These are phyloP conservation scores for Notarius lentiginosus DNA, from an alignment of 2,113 vertebrate species.

Conservation along the genomic window DNA sequence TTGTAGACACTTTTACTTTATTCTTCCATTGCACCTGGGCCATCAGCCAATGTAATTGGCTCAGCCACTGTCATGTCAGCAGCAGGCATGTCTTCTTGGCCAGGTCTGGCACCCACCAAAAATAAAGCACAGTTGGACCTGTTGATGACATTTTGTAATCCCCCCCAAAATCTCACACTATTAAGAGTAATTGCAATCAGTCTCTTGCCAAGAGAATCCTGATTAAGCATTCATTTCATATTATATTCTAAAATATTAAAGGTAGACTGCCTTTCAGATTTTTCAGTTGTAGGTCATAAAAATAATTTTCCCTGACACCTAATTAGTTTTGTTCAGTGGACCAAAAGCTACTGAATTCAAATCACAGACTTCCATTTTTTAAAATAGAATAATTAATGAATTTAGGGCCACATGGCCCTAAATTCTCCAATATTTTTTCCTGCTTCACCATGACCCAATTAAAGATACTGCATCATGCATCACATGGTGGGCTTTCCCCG, in stretches of 20 bases:
- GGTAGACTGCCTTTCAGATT: too few species aligned
- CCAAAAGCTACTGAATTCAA: too few species aligned
- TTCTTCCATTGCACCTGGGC: constrained; percentile 40
- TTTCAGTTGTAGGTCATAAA: too few species aligned
- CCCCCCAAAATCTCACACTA: neutral
- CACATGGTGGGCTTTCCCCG: too few species aligned
- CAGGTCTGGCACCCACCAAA: neutral
- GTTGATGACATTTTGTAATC: constrained; percentile 9
- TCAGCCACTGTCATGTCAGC: constrained; percentile 35
- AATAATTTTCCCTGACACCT: too few species aligned
- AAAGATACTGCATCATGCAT: too few species aligned
- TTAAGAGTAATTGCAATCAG: neutral
- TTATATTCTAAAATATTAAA: neutral
- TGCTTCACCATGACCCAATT: too few species aligned
- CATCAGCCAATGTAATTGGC: constrained; percentile 17
- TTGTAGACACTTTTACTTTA: neutral
- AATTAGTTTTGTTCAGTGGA: too few species aligned
- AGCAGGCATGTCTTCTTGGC: constrained; percentile 25
- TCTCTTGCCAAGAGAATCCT: neutral
- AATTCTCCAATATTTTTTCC: too few species aligned
- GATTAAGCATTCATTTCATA: neutral
- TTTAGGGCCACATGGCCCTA: too few species aligned
- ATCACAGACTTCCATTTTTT: too few species aligned
- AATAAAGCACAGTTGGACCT: constrained; percentile 18
- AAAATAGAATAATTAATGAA: too few species aligned